Conservation (phyloP, 2,797 vertebrate species). For the Pangasius djambal region DNA sequence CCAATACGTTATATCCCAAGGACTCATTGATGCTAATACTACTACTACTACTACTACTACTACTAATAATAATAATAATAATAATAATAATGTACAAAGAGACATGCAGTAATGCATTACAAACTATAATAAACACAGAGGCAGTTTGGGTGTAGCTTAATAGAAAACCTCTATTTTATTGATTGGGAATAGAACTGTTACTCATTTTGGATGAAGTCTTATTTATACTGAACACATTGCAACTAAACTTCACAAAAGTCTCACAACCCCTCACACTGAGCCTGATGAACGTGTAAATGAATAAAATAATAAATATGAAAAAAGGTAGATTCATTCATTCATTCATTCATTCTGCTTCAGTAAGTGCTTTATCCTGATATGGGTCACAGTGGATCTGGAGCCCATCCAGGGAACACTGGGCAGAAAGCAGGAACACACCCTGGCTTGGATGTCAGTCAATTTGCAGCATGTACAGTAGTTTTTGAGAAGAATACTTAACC, state of each 20-base stretch:
- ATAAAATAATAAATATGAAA: too few species aligned
- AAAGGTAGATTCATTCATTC: too few species aligned
- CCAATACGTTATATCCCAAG: not conserved
- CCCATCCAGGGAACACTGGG: too few species aligned
- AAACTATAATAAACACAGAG: not conserved
- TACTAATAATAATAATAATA: not conserved
- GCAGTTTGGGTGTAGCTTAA: not conserved
- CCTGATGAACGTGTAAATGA: not conserved
- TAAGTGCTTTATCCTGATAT: too few species aligned
- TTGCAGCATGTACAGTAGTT: too few species aligned
- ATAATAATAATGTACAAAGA: not conserved
- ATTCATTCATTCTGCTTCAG: too few species aligned
- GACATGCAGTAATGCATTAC: not conserved
- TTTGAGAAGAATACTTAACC: not conserved
- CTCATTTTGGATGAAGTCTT: too few species aligned
- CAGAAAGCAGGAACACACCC: too few species aligned
- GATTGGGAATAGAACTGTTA: not conserved
- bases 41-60: not conserved
- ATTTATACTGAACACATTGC: too few species aligned
- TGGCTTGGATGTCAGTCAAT: too few species aligned
- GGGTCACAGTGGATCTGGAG: too few species aligned
- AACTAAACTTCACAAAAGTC: too few species aligned
- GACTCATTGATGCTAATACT: not conserved
- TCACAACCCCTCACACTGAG: not conserved
- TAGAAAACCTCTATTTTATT: not conserved